These are phyloP conservation scores for Lepidocolaptes lacrymiger DNA, from an alignment of 2,797 vertebrate species.

Conservation along the genomic window DNA sequence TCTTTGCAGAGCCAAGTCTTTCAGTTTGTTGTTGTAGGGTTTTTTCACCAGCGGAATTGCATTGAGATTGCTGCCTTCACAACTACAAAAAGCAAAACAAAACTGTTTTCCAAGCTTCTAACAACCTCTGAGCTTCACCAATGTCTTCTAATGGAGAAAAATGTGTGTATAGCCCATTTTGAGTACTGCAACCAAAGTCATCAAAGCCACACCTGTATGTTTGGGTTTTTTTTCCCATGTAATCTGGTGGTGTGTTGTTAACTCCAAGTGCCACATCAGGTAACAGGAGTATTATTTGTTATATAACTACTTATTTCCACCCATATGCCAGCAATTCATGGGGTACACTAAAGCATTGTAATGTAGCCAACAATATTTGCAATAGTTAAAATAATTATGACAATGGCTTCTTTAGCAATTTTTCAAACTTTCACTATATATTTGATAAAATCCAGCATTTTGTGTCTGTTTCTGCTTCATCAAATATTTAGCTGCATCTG, in stretches of 20 bases:
- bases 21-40: conserved; percentile 42
- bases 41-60: conserved; percentile 25
- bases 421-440: background rate
- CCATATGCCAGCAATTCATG: background rate
- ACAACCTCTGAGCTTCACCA: background rate
- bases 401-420: background rate
- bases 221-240: background rate
- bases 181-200: background rate
- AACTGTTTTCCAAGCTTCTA: background rate
- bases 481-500: background rate
- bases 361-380: background rate
- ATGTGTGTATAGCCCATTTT: background rate
- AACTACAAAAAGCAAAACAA: conserved; percentile 39
- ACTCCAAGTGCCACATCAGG: background rate
- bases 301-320: background rate
- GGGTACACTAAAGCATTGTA: background rate
- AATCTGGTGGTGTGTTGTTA: background rate
- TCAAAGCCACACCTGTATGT: background rate
- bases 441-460: background rate
- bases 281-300: background rate
- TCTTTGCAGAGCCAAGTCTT: conserved; percentile 49
- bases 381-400: background rate
- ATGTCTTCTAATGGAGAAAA: background rate
- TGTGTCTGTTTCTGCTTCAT: background rate
- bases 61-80: conserved; percentile 34